phyloP scores from a whole-genome alignment of 2,113 vertebrate genomes.

The Boulengerochromis microlepis region DNA sequence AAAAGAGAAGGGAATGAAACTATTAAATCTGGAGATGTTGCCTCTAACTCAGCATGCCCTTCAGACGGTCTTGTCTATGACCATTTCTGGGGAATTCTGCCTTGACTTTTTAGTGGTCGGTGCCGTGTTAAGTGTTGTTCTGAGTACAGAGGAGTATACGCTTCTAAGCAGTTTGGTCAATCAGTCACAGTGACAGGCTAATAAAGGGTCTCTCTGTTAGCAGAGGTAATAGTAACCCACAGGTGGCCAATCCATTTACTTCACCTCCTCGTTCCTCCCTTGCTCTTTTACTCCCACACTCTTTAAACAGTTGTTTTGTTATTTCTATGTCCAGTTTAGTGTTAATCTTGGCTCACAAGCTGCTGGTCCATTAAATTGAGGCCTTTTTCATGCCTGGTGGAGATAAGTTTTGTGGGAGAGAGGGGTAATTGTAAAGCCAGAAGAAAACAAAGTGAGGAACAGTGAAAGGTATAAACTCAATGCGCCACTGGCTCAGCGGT shows the following conservation, averaged over 20 bases:
- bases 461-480: not conserved
- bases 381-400: not conserved
- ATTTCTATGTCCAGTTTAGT: conserved; percentile 2
- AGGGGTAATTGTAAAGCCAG: not conserved
- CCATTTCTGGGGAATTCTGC: not conserved
- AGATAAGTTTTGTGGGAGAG: not conserved
- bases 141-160: not conserved
- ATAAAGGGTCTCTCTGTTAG: conserved; percentile 38
- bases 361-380: not conserved
- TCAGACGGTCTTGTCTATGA: not conserved
- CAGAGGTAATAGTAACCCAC: conserved; percentile 8
- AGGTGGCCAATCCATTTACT: conserved; percentile 13
- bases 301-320: not conserved
- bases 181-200: conserved; percentile 49
- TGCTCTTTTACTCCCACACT: not conserved
- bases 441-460: not conserved
- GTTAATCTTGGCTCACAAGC: not conserved
- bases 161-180: conserved; percentile 10
- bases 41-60: not conserved
- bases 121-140: not conserved
- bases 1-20: not conserved
- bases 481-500: not conserved
- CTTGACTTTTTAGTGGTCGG: not conserved
- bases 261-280: not conserved
- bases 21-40: not conserved